These are phyloP conservation scores for Elephantulus edwardii DNA, from an alignment of 2,113 vertebrate genomes.

Conservation along the genomic window DNA sequence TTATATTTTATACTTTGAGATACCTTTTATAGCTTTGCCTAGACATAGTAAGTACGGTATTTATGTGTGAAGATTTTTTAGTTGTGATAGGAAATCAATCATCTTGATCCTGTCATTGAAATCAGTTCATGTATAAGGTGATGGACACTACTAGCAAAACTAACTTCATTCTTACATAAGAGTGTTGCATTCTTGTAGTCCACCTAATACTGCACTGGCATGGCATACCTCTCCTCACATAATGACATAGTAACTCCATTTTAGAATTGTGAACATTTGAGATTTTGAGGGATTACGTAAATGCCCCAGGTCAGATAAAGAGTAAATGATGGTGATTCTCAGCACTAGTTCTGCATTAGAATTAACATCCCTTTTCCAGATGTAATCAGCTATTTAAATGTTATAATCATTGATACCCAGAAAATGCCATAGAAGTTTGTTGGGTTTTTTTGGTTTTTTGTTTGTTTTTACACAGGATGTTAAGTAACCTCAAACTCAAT, in stretches of 20 bases:
- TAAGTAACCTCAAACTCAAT: too few species aligned
- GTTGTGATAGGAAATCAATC: background rate
- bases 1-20: background rate
- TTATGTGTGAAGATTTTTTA: background rate
- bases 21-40: background rate
- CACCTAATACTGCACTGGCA: background rate
- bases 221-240: background rate
- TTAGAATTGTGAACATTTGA: constrained; percentile 24
- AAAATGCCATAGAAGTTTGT: background rate
- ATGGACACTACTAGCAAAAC: background rate
- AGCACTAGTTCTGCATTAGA: background rate
- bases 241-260: background rate
- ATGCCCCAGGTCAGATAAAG: background rate
- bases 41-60: background rate
- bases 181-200: background rate
- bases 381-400: constrained; percentile 27
- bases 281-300: constrained; percentile 7
- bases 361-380: background rate
- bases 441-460: too few species aligned
- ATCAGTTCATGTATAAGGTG: background rate
- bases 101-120: background rate
- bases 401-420: background rate
- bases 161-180: constrained; percentile 30
- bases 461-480: too few species aligned
- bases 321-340: constrained; percentile 4